A percentile compares a stretch with the other conserved stretches of the same genome.
Evolutionary conservation across 37 sponge, comb jelly and placozoan species (phyloP).

Genomic region (Aplysina aerophoba): DNA sequence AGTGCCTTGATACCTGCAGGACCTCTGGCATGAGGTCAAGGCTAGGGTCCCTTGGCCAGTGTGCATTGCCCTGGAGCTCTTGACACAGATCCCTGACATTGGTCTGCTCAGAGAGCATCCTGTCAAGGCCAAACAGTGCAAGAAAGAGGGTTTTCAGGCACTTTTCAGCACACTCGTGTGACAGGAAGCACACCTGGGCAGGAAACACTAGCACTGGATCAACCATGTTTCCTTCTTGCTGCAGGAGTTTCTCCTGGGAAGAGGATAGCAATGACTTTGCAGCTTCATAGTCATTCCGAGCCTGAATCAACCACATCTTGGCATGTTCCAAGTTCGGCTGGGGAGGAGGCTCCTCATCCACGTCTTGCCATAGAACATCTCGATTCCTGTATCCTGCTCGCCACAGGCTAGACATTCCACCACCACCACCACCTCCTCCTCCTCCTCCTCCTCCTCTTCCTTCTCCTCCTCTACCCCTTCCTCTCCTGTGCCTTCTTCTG

Average conservation of each 20-base stretch:
- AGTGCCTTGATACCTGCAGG: conserved; percentile 42
- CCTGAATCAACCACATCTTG: conserved; percentile 17
- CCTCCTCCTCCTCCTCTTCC: not conserved
- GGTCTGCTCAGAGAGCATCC: conserved; percentile 18
- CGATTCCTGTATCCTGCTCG: not conserved
- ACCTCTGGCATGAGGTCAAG: conserved; percentile 28
- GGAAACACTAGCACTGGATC: conserved; percentile 36
- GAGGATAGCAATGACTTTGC: not conserved
- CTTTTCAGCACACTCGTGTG: conserved; percentile 74
- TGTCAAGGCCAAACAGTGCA: conserved; percentile 43
- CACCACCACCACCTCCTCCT: not conserved
- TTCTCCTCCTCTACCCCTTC: not conserved
- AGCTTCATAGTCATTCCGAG: conserved; percentile 22
- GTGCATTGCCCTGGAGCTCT: conserved; percentile 12
- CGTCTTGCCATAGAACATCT: not conserved
- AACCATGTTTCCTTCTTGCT: not conserved
- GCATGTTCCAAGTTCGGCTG: conserved; percentile 11
- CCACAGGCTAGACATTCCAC: not conserved
- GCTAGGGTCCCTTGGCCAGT: conserved; percentile 4
- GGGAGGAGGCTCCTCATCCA: conserved; percentile 17
- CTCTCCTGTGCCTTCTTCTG: not conserved
- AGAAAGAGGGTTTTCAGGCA: conserved; percentile 61
- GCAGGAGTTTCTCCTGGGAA: not conserved
- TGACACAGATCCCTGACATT: conserved; percentile 33
- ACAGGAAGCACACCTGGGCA: conserved; percentile 72